Conservation (phyloP, 2,113 vertebrate genomes). For the Mesembrinibis cayennensis region DNA sequence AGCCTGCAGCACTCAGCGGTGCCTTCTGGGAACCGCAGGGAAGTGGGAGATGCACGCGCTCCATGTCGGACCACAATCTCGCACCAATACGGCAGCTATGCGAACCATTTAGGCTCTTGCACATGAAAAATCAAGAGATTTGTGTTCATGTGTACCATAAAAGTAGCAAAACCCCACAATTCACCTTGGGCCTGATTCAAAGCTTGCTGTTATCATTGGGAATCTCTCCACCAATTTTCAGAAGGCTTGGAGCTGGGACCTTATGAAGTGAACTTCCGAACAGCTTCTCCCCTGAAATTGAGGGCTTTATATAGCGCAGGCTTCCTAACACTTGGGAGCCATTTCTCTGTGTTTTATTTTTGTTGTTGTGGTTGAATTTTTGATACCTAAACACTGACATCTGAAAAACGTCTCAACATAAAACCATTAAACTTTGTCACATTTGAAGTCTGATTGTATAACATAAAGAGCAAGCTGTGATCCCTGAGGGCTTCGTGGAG, state of each 20-base stretch:
- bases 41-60: fast-evolving
- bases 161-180: neutral
- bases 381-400: neutral
- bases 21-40: neutral
- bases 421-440: neutral
- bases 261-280: neutral
- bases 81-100: no score
- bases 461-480: neutral
- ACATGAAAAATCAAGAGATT: neutral
- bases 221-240: neutral
- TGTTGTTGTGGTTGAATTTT: neutral
- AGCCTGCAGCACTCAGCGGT: neutral
- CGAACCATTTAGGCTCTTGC: neutral
- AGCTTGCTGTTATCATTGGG: neutral
- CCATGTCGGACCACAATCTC: neutral
- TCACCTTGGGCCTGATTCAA: neutral
- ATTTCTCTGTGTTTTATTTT: neutral
- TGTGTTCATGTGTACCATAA: neutral
- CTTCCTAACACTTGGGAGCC: neutral
- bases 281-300: neutral
- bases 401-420: neutral
- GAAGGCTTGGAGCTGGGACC: neutral
- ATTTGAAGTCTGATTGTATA: neutral
- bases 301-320: neutral
- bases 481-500: neutral